Conservation (phyloP, 2,113 vertebrate species). For the Salminus brasiliensis region DNA sequence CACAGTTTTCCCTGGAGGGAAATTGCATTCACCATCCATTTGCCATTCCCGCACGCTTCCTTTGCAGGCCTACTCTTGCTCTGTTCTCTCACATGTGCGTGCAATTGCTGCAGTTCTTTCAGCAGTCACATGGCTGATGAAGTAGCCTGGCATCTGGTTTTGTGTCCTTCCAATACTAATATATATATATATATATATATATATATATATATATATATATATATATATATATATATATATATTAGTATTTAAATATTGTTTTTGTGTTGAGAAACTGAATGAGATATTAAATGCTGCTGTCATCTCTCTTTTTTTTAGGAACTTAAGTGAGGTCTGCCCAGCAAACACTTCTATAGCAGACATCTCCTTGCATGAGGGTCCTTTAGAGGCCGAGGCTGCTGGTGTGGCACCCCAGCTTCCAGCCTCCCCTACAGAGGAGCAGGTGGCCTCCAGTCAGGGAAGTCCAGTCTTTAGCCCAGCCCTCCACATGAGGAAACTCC, state of each 20-base stretch:
- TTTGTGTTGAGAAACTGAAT: not conserved
- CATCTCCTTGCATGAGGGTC: not conserved
- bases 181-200: too few species aligned
- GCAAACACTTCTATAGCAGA: not conserved
- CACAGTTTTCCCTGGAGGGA: not conserved
- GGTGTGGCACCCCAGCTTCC: not conserved
- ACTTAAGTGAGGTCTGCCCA: not conserved
- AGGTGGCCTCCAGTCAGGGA: constrained; percentile 70
- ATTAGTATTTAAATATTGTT: too few species aligned
- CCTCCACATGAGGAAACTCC: constrained; percentile 30
- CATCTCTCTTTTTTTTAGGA: not conserved
- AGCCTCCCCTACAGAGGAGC: constrained; percentile 41
- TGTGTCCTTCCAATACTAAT: too few species aligned
- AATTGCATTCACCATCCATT: not conserved
- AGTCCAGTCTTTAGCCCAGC: constrained; percentile 58
- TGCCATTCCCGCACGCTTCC: not conserved
- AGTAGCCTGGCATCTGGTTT: not conserved
- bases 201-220: too few species aligned
- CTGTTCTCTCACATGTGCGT: constrained; percentile 3
- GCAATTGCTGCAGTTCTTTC: not conserved
- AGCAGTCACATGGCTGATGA: not conserved
- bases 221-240: too few species aligned
- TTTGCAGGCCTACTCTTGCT: not conserved
- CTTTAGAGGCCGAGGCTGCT: constrained; percentile 12
- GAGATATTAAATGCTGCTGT: not conserved